A percentile compares a stretch with the other conserved stretches of the same genome.
phyloP scores from a whole-genome alignment of 1,140 invertebrate species.

The Chironomus tepperi region DNA sequence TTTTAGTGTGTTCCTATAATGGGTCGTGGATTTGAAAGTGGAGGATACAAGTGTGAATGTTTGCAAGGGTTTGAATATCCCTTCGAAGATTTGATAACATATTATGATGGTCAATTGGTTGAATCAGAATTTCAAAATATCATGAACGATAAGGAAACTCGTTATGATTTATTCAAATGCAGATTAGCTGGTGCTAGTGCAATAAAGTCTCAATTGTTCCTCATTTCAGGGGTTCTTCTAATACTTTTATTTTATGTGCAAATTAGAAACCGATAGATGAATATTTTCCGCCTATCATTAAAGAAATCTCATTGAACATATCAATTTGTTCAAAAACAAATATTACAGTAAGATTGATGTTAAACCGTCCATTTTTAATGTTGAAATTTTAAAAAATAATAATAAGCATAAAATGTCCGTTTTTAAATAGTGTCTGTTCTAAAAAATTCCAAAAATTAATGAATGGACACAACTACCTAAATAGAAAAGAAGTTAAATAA shows the following conservation, averaged over 20 bases:
- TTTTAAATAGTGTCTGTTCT: too few relatives aligned
- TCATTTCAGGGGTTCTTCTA: conserved; percentile 27
- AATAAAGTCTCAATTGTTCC: conserved; percentile 45
- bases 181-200: conserved; percentile 71
- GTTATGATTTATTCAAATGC: conserved; percentile 86
- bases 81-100: conserved; percentile 88
- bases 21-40: conserved; percentile 80
- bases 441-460: too few relatives aligned
- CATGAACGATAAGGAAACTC: conserved; percentile 63
- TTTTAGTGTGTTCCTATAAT: conserved; percentile 88
- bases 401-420: too few relatives aligned
- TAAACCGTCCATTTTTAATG: too few relatives aligned
- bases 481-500: too few relatives aligned
- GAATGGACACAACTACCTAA: too few relatives aligned
- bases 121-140: conserved; percentile 91
- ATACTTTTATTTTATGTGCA: not conserved
- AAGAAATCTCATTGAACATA: too few relatives aligned
- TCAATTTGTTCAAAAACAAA: too few relatives aligned
- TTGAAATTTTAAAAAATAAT: too few relatives aligned
- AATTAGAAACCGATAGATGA: not conserved
- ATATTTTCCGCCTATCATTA: too few relatives aligned
- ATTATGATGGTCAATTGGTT: conserved; percentile 91
- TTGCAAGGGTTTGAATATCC: conserved; percentile 96
- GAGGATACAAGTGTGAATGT: conserved; percentile 98
- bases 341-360: too few relatives aligned